phyloP scores from a whole-genome alignment of 2,113 vertebrate genomes.

The Nycticorax nycticorax region DNA sequence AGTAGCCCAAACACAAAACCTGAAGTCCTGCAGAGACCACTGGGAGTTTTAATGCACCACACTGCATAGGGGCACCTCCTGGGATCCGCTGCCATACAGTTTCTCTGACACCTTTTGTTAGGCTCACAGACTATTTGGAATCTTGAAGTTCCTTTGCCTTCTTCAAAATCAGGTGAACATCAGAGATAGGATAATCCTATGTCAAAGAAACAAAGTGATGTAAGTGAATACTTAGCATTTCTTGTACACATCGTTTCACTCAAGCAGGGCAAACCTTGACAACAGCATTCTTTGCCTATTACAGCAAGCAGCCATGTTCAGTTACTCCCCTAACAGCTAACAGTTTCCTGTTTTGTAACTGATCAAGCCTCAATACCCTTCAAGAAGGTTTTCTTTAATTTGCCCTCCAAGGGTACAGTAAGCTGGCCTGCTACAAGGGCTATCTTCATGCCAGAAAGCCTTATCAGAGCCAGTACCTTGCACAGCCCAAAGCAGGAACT shows the following conservation, averaged over 20 bases:
- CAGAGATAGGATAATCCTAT: constrained; percentile 96
- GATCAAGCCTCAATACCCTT: background rate
- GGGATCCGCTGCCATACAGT: background rate
- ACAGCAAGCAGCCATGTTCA: background rate
- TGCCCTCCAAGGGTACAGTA: background rate
- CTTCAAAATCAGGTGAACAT: constrained; percentile 91
- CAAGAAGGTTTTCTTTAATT: background rate
- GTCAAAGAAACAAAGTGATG: background rate
- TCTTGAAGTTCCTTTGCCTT: constrained; percentile 96
- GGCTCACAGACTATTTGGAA: constrained; percentile 75
- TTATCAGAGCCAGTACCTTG: background rate
- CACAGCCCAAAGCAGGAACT: background rate
- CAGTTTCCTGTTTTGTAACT: background rate
- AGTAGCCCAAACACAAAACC: background rate
- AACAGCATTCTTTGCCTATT: background rate
- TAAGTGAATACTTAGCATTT: background rate
- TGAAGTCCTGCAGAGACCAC: constrained; percentile 21
- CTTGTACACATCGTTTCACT: background rate
- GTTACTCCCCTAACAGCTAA: background rate
- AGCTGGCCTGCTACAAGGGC: background rate
- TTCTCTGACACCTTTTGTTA: background rate
- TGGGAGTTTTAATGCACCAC: background rate
- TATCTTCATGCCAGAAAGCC: background rate
- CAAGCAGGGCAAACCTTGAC: background rate
- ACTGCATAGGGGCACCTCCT: background rate